phyloP scores from a whole-genome alignment of 2,888 invertebrate species.

The Encarsia formosa region DNA sequence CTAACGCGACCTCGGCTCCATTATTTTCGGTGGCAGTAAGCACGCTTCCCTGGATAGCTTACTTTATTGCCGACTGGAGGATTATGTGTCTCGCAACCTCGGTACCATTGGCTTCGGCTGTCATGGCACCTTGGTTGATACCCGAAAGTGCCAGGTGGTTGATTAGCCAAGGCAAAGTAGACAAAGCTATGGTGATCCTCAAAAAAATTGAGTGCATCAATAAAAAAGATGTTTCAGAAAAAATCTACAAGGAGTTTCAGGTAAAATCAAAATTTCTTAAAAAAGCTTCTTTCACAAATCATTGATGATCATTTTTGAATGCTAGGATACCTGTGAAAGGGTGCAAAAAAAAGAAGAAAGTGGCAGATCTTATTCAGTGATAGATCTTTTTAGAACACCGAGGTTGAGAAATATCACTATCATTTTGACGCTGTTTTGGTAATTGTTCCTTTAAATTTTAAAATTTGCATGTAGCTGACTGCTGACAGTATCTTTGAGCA shows the following conservation, averaged over 20 bases:
- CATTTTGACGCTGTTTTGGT: conserved; percentile 77
- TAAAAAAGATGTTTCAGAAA: conserved; percentile 68
- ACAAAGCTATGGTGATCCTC: conserved; percentile 73
- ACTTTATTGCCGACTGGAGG: conserved; percentile 78
- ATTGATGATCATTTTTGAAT: conserved; percentile 18
- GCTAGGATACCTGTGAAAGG: conserved; percentile 57
- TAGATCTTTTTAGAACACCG: conserved; percentile 78
- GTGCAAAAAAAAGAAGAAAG: conserved; percentile 68
- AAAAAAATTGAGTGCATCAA: conserved; percentile 78
- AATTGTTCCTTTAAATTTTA: neutral
- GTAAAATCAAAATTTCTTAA: too few species aligned
- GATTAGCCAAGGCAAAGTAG: conserved; percentile 78
- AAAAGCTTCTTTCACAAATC: too few species aligned
- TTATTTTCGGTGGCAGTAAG: conserved; percentile 82
- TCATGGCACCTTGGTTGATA: conserved; percentile 71
- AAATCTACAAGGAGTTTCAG: conserved; percentile 69
- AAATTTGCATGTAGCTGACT: too few species aligned
- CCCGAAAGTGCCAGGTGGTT: conserved; percentile 88
- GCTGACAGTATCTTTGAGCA: neutral
- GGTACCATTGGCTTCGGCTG: conserved; percentile 67
- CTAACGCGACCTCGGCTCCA: conserved; percentile 85
- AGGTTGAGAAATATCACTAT: conserved; percentile 72
- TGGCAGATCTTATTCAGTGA: conserved; percentile 68
- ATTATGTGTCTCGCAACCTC: conserved; percentile 73
- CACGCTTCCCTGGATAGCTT: conserved; percentile 79